Evolutionary conservation across 2,797 vertebrate genomes (phyloP).

Genomic region (Alectoris magna): DNA sequence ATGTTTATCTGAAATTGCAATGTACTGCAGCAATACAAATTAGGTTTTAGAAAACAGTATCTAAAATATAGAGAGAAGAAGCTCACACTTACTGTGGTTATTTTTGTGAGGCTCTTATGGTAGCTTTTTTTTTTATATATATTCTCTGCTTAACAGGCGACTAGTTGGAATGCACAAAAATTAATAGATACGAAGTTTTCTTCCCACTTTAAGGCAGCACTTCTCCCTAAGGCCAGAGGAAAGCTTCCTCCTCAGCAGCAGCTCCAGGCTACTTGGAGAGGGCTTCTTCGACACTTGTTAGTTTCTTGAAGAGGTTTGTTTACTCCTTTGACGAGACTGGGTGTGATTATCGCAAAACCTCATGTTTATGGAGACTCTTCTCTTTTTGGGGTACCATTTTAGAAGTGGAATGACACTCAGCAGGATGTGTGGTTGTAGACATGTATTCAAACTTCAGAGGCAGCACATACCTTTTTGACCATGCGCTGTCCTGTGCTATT

Average conservation of each 20-base stretch:
- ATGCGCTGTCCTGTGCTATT: conserved; percentile 13
- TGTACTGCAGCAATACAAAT: background rate
- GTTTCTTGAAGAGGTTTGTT: conserved; percentile 35
- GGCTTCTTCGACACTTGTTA: background rate
- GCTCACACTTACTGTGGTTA: background rate
- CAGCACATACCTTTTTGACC: background rate
- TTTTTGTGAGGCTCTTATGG: background rate
- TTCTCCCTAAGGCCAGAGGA: background rate
- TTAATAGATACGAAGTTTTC: background rate
- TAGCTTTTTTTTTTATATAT: background rate
- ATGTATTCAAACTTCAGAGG: background rate
- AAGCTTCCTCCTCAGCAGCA: background rate
- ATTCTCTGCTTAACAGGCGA: background rate
- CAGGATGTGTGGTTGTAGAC: conserved; percentile 57
- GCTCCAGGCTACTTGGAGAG: background rate
- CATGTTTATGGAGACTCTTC: conserved; percentile 28
- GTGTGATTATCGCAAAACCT: conserved; percentile 24
- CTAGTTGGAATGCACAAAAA: background rate
- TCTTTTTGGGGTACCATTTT: conserved; percentile 50
- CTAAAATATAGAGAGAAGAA: background rate
- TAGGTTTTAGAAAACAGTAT: background rate
- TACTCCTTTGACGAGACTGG: background rate
- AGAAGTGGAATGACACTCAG: conserved; percentile 18
- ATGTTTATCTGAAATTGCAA: conserved; percentile 14
- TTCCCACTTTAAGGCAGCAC: background rate